Conservation (phyloP, 2,113 vertebrate genomes). For the Thamnophis sirtalis region DNA sequence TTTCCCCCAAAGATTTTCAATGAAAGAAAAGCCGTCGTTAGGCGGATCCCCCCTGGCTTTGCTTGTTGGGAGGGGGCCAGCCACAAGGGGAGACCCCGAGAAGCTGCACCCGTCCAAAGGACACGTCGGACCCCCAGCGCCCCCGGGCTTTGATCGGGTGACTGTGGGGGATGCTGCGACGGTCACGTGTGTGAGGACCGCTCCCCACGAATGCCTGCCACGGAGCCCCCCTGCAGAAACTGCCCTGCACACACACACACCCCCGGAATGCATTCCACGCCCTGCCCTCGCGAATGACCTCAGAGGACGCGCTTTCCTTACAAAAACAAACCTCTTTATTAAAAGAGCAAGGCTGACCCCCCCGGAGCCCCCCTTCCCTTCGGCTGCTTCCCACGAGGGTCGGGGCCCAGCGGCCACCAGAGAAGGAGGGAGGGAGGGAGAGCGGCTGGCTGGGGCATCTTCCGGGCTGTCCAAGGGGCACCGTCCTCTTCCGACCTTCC, state of each 20-base stretch:
- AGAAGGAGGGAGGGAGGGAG: neutral
- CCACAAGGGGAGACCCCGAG: neutral
- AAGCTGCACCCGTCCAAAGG: no score
- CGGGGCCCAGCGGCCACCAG: rapidly evolving
- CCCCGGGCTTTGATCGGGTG: neutral
- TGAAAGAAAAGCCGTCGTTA: neutral
- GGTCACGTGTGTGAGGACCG: no score
- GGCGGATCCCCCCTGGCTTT: neutral
- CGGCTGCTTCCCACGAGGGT: slow-evolving; percentile 10
- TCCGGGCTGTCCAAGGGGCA: rapidly evolving
- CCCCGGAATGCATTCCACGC: no score
- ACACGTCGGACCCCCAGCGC: no score
- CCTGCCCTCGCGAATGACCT: neutral
- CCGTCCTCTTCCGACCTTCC: neutral
- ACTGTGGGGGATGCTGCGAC: no score
- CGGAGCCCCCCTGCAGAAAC: no score
- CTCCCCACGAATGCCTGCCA: no score
- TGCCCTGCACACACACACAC: no score
- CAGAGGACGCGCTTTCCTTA: slow-evolving; percentile 42
- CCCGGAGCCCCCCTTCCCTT: neutral
- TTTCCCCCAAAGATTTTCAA: no score
- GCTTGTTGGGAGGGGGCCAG: neutral
- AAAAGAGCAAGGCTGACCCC: slow-evolving; percentile 49
- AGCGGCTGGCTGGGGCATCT: no score
- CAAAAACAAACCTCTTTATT: slow-evolving; percentile 71